Evolutionary conservation across 2,888 invertebrate genomes (phyloP).

Genomic region (Morpho helenor): DNA sequence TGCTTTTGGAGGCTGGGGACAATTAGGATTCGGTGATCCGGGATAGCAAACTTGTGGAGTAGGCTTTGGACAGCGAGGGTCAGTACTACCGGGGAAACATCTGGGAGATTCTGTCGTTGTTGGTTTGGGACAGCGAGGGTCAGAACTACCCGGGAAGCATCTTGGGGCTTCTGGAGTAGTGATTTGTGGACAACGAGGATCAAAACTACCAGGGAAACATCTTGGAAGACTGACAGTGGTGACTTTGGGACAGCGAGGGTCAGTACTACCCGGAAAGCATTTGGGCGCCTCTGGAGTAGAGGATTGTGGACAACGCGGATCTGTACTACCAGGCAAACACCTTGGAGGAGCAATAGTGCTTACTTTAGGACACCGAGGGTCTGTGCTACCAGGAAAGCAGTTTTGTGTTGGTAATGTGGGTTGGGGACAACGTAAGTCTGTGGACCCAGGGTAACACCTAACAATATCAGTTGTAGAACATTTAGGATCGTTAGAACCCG

Average conservation of each 20-base stretch:
- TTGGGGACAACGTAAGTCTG: slow-evolving; percentile 35
- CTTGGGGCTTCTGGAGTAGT: slow-evolving; percentile 29
- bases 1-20: slow-evolving; percentile 45
- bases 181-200: slow-evolving; percentile 39
- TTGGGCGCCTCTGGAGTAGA: slow-evolving; percentile 29
- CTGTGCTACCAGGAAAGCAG: slow-evolving; percentile 32
- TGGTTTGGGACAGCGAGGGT: slow-evolving; percentile 35
- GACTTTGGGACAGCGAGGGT: slow-evolving; percentile 42
- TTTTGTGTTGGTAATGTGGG: slow-evolving; percentile 34
- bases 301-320: slow-evolving; percentile 26
- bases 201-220: slow-evolving; percentile 28
- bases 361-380: slow-evolving; percentile 39
- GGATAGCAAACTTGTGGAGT: neutral
- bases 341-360: slow-evolving; percentile 29
- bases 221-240: slow-evolving; percentile 28
- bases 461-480: slow-evolving; percentile 45
- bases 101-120: too few species aligned
- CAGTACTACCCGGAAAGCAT: slow-evolving; percentile 30
- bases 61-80: slow-evolving; percentile 25
- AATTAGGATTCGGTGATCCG: slow-evolving; percentile 38
- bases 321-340: slow-evolving; percentile 25
- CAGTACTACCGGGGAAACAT: slow-evolving; percentile 42
- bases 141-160: slow-evolving; percentile 36
- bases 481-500: slow-evolving; percentile 49
- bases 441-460: slow-evolving; percentile 42